Evolutionary conservation across 2,797 vertebrate genomes (phyloP).

Genomic region (Tenualosa ilisha): DNA sequence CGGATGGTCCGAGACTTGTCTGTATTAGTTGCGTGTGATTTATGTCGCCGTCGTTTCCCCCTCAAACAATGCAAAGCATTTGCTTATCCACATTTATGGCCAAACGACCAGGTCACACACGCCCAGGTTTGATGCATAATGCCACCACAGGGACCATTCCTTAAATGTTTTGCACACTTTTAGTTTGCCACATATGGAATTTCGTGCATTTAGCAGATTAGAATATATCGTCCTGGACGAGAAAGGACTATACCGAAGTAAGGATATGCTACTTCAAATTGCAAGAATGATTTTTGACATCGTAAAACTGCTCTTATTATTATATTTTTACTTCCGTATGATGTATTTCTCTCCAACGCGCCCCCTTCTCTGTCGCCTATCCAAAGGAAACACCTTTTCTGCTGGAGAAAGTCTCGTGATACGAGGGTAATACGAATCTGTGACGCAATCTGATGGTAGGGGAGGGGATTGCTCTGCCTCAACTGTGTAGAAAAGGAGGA

Average conservation of each 20-base stretch:
- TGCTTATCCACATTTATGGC: no score
- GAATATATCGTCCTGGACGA: no score
- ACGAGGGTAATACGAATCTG: constrained; percentile 63
- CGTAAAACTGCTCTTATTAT: background rate
- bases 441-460: constrained; percentile 70
- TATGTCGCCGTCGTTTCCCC: no score
- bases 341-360: background rate
- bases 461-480: constrained; percentile 60
- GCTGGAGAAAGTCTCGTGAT: constrained; percentile 69
- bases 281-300: background rate
- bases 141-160: no score
- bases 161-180: no score
- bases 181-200: no score
- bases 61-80: no score
- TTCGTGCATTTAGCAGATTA: background rate
- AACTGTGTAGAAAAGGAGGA: constrained; percentile 76
- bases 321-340: background rate
- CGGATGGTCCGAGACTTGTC: background rate
- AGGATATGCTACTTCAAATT: background rate
- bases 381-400: constrained; percentile 32
- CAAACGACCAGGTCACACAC: no score
- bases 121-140: no score
- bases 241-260: background rate
- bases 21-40: no score
- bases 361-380: constrained; percentile 12